Base-by-base conservation (phyloP, 2,888 invertebrate genomes). In the Amphipoea oculea region DNA sequence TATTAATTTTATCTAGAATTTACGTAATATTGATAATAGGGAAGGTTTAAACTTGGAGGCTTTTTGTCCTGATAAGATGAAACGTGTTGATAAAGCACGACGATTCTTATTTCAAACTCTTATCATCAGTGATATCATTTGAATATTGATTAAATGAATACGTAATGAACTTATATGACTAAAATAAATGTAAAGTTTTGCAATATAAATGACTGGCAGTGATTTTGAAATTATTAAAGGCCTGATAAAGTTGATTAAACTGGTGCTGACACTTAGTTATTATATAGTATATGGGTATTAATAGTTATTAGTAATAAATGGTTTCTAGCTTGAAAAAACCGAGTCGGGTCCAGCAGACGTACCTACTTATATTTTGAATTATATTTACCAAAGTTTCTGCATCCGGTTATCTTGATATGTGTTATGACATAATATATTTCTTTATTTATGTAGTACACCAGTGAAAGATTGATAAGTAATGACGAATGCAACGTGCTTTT, bases 1-100 rank as follows among this genome's bases (percentile, higher is more conserved):
- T 75, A 62, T 72, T 42, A 68, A 73, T 83, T 86, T 86, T 90
- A 89, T 89, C 86, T 88, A 78, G 62, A 86, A 85, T 84, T 88
- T 85, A 86, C 79, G 85, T 84, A 89, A 86, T 74, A 63, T 77
- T 73, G 54, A 75, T 85, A 69, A 40, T 36, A 36, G 54, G 63
- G 70, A 76, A 74, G 78, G 60, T 81, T 73, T 23, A 40, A 78
- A 57, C 17, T 54, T 54, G 36, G 14, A 57, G 51, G 63, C 70
- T 76, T 77, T 60, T 76, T 60, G 45, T 62, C 6, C 40, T 84
- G 86, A 85, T 91, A 84, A 91, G 88, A 89, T 90, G 45, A 84
- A 36, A 92, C 92, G 92, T 92, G 92, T 77, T 77, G 91, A 92
- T 92, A 86, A 54, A 36, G 36, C 20, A 63, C 7, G 4, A 63